Percentiles rank a stretch among this genome's conserved stretches.
These are phyloP conservation scores for Engystomops pustulosus DNA, from an alignment of 2,113 vertebrate species.

Conservation along the genomic window DNA sequence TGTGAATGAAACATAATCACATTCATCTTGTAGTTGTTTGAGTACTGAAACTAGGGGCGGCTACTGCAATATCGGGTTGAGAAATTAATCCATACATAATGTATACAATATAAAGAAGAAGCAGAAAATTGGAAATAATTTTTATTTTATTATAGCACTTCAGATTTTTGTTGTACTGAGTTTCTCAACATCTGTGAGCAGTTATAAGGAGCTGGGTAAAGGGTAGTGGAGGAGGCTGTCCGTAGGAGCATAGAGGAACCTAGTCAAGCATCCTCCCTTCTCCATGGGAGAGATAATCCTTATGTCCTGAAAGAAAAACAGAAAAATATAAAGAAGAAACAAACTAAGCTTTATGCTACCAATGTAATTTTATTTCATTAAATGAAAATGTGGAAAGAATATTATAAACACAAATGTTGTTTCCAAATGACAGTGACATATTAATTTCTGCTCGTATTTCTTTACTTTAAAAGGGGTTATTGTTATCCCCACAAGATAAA, in stretches of 20 bases:
- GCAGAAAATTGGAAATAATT: conserved; percentile 28
- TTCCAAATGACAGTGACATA: too few species aligned
- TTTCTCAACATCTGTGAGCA: conserved; percentile 36
- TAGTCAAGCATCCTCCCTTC: conserved; percentile 29
- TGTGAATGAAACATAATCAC: neutral
- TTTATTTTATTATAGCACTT: conserved; percentile 44
- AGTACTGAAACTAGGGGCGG: neutral
- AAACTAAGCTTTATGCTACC: neutral
- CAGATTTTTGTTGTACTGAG: neutral
- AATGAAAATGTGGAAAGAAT: too few species aligned
- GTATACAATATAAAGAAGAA: neutral
- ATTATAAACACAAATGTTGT: too few species aligned
- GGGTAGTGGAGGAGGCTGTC: conserved; percentile 35
- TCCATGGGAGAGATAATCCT: conserved; percentile 59
- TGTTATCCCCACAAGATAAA: too few species aligned
- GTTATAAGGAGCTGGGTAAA: conserved; percentile 7
- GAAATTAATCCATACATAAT: neutral
- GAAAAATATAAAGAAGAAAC: neutral
- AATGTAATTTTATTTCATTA: too few species aligned
- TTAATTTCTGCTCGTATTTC: too few species aligned
- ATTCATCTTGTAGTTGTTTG: neutral
- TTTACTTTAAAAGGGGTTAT: too few species aligned
- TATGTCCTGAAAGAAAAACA: conserved; percentile 16
- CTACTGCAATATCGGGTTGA: neutral
- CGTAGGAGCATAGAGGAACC: conserved; percentile 18